phyloP scores from a whole-genome alignment of 2,113 vertebrate species.

The Cisticola juncidis region DNA sequence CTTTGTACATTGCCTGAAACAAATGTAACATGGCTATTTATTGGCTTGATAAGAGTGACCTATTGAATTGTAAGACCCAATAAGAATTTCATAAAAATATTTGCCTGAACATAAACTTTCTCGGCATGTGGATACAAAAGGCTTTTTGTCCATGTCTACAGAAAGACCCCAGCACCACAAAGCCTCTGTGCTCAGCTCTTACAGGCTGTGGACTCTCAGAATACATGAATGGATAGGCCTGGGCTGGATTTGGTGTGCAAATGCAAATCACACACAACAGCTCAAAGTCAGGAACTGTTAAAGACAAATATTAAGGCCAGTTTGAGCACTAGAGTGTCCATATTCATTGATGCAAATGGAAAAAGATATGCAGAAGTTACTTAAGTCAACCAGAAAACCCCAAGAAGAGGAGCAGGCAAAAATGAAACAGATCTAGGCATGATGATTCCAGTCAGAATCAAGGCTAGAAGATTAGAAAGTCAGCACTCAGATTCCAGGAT shows the following conservation, averaged over 20 bases:
- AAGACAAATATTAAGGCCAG: not conserved
- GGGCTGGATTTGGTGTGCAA: not conserved
- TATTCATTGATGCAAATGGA: not conserved
- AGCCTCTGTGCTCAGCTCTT: not conserved
- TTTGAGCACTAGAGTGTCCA: not conserved
- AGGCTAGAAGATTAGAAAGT: not conserved
- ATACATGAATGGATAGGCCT: not conserved
- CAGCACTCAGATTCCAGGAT: not conserved
- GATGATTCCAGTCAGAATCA: not conserved
- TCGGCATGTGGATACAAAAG: not conserved
- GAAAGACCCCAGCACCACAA: accelerated
- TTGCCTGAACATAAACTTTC: not conserved
- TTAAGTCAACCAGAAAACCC: not conserved
- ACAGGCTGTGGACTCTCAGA: accelerated
- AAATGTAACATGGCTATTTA: not conserved
- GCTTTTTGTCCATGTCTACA: not conserved
- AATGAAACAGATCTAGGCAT: not conserved
- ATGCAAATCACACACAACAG: not conserved
- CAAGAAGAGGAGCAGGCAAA: not conserved
- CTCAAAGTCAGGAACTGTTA: not conserved
- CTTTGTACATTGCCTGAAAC: not conserved
- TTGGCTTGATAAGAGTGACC: not conserved
- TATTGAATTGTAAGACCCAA: not conserved
- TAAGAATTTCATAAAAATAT: not conserved
- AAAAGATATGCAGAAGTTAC: not conserved